Evolutionary conservation across 2,888 invertebrate species (phyloP), one percentile per base, ranked within the genome.

Genomic region (Amphipyra berbera): DNA sequence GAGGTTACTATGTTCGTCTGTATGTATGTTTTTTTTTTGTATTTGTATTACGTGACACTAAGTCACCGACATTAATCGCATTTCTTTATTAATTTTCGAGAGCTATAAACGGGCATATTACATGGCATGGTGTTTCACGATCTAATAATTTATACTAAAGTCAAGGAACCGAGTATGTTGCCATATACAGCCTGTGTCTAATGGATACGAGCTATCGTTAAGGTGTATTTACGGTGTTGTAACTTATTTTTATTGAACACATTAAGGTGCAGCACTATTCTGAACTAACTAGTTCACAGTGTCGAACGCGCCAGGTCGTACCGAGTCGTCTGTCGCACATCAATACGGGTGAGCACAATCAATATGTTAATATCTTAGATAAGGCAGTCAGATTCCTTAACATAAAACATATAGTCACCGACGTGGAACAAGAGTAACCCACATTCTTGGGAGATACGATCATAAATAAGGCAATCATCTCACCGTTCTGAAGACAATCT

Each of bases 341-440:
- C 91, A 91, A 91, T 91, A 90, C 84, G 86, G n/a, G 85, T 86
- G 88, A 90, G 89, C 88, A 89, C 88, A 93, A 94, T 93, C 92
- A 91, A 93, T 93, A 93, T 93, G 91, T 91, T 92, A 92, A 93
- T 93, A 91, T 92, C 90, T 85, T 63, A 91, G 93, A 94, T 93
- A 91, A 90, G 90, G 86, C 88, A 90, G 84, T 87, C 83, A 87
- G 88, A 93, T 91, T 90, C 89, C 88, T 88, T 78, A 83, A 86
- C 88, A 90, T 89, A 90, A 87, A 89, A 85, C 86, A 86, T 71
- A 73, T 83, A 86, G 83, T 88, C 87, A 88, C 87, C 88, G 90
- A 88, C 86, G 81, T 84, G 84, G 81, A 85, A 88, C 90, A 87
- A 87, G 86, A 85, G 88, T 88, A 90, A 85, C 90, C 88, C 82